Evolutionary conservation across 2,888 invertebrate species (phyloP).

Genomic region (Caenorhabditis uteleia): DNA sequence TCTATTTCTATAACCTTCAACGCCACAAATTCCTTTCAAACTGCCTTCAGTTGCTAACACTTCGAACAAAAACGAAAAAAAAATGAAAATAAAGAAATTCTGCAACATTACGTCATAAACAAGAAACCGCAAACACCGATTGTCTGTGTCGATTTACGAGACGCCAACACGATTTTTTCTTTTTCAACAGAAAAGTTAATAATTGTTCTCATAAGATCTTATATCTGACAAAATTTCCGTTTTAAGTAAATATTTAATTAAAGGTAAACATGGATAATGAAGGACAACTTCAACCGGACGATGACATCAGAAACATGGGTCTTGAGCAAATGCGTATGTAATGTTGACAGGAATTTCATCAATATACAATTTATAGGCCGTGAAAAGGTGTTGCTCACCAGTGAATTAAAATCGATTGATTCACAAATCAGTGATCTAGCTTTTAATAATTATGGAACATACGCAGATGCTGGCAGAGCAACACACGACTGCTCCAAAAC

Average conservation of each 20-base stretch:
- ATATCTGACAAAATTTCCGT: background rate
- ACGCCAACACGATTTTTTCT: slow-evolving; percentile 36
- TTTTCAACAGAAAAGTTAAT: background rate
- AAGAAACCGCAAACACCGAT: slow-evolving; percentile 21
- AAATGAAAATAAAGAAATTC: too few relatives aligned
- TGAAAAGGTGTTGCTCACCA: slow-evolving; percentile 41
- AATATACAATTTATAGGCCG: slow-evolving; percentile 18
- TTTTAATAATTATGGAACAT: slow-evolving; percentile 68
- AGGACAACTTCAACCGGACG: background rate
- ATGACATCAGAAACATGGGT: slow-evolving; percentile 37
- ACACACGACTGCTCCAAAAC: slow-evolving; percentile 67
- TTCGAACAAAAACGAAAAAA: too few relatives aligned
- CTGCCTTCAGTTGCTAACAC: too few relatives aligned
- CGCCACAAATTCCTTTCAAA: too few relatives aligned
- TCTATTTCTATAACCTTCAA: too few relatives aligned
- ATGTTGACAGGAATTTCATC: background rate
- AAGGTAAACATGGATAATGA: slow-evolving; percentile 4
- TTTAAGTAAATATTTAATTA: background rate
- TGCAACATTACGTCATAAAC: too few relatives aligned
- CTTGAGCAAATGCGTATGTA: slow-evolving; percentile 49
- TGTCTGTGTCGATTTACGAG: slow-evolving; percentile 29
- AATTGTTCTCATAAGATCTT: background rate
- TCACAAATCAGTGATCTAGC: slow-evolving; percentile 66
- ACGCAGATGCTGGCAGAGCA: slow-evolving; percentile 67
- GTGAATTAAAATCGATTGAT: slow-evolving; percentile 55